These are phyloP conservation scores for Dolichopus griseipennis DNA, from an alignment of 2,888 invertebrate genomes.

Conservation along the genomic window DNA sequence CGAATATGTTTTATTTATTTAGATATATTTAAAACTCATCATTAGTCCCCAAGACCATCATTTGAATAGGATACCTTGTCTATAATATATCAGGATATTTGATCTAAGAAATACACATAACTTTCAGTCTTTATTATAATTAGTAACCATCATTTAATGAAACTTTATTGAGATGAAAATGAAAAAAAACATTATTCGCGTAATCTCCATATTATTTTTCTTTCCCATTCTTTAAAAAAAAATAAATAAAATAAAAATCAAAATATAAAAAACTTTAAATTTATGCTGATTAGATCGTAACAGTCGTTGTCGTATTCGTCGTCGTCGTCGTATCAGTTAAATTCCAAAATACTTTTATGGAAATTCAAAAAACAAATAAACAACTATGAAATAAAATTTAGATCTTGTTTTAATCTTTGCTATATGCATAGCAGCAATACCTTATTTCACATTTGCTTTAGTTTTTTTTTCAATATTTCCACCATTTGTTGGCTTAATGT, in stretches of 20 bases:
- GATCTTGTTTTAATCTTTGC: too few species aligned
- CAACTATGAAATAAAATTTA: too few species aligned
- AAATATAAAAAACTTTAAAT: not conserved
- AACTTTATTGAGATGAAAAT: not conserved
- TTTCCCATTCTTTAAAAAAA: not conserved
- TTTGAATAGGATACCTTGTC: too few species aligned
- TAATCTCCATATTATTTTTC: not conserved
- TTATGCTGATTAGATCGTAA: conserved; percentile 6
- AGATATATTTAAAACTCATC: too few species aligned
- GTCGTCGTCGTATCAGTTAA: not conserved
- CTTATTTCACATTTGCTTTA: too few species aligned
- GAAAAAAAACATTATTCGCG: not conserved
- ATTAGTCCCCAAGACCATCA: too few species aligned
- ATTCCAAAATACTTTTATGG: not conserved
- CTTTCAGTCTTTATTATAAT: not conserved
- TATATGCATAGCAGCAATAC: too few species aligned
- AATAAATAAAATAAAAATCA: not conserved
- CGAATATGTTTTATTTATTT: too few species aligned
- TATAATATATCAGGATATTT: not conserved
- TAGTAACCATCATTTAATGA: not conserved
- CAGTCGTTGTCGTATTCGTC: not conserved
- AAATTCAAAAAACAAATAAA: too few species aligned
- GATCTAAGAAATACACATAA: not conserved
- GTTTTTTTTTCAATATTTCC: too few species aligned
- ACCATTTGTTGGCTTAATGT: too few species aligned